phyloP scores from a whole-genome alignment of 2,797 vertebrate species.

The Urosaurus nigricauda region DNA sequence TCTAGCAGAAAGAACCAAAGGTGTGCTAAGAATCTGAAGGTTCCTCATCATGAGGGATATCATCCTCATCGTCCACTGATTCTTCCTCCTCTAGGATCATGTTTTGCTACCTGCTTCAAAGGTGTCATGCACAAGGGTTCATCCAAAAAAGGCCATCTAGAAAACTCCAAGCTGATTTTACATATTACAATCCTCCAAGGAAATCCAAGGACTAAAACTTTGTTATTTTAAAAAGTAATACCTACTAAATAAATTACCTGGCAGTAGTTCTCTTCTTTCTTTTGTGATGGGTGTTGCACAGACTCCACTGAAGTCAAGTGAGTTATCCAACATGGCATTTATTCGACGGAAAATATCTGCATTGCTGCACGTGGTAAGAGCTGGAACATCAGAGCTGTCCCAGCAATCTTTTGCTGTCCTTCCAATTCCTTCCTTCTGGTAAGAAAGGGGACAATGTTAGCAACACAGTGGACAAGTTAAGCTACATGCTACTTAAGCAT shows the following conservation, averaged over 20 bases:
- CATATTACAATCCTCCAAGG: not conserved
- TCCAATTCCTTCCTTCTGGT: slow-evolving; percentile 82
- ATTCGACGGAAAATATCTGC: slow-evolving; percentile 95
- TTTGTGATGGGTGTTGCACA: slow-evolving; percentile 92
- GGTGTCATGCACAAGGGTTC: too few species aligned
- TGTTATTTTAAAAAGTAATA: not conserved
- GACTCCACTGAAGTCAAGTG: slow-evolving; percentile 94
- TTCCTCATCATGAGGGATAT: not conserved
- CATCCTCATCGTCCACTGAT: too few species aligned
- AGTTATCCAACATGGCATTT: slow-evolving; percentile 97
- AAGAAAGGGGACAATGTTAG: slow-evolving; percentile 41
- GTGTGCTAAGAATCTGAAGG: not conserved
- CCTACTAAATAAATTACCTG: slow-evolving; percentile 82
- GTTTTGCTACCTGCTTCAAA: not conserved
- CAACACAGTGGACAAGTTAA: slow-evolving; percentile 26
- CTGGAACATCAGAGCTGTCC: slow-evolving; percentile 85
- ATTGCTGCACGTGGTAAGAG: slow-evolving; percentile 95
- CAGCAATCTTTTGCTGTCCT: slow-evolving; percentile 87
- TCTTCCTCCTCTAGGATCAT: not conserved
- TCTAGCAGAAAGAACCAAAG: not conserved
- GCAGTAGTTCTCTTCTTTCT: slow-evolving; percentile 84
- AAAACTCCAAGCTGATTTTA: not conserved
- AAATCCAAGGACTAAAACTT: not conserved
- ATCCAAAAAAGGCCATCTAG: not conserved
- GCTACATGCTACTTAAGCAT: not conserved